Conservation (phyloP, 2,113 vertebrate genomes). For the Peromyscus leucopus region DNA sequence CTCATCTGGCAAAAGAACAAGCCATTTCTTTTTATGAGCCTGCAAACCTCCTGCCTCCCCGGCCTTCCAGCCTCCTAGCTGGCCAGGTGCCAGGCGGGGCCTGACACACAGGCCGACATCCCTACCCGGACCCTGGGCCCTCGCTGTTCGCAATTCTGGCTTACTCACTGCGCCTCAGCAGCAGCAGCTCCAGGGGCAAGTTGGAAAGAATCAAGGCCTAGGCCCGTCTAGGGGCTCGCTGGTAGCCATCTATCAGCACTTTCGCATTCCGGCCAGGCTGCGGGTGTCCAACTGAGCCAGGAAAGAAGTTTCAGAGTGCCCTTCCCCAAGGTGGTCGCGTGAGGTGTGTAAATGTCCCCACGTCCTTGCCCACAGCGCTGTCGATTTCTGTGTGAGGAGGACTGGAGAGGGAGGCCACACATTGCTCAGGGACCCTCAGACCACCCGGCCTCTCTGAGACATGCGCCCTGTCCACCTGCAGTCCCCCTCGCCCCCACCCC, state of each 20-base stretch:
- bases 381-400: slow-evolving; percentile 31
- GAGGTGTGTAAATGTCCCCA: background rate
- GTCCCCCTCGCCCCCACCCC: rapidly evolving
- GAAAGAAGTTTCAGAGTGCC: slow-evolving; percentile 1
- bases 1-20: slow-evolving; percentile 74
- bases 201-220: slow-evolving; percentile 49
- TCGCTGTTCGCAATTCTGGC: slow-evolving; percentile 46
- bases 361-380: background rate
- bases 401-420: background rate
- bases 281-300: slow-evolving; percentile 24
- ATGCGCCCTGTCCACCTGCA: slow-evolving; percentile 41
- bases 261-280: background rate
- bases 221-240: slow-evolving; percentile 50
- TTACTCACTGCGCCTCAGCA: slow-evolving; percentile 40
- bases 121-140: slow-evolving; percentile 47
- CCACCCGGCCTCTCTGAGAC: slow-evolving; percentile 52
- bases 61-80: slow-evolving; percentile 65
- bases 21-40: slow-evolving; percentile 79
- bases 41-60: slow-evolving; percentile 71
- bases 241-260: slow-evolving; percentile 60
- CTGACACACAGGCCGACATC: slow-evolving; percentile 65
- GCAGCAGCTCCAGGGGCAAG: slow-evolving; percentile 36
- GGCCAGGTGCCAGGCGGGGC: slow-evolving; percentile 56
- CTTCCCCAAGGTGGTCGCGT: background rate
- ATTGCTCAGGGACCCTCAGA: slow-evolving; percentile 60